phyloP scores from a whole-genome alignment of 2,113 vertebrate genomes.

The Corythaeola cristata region DNA sequence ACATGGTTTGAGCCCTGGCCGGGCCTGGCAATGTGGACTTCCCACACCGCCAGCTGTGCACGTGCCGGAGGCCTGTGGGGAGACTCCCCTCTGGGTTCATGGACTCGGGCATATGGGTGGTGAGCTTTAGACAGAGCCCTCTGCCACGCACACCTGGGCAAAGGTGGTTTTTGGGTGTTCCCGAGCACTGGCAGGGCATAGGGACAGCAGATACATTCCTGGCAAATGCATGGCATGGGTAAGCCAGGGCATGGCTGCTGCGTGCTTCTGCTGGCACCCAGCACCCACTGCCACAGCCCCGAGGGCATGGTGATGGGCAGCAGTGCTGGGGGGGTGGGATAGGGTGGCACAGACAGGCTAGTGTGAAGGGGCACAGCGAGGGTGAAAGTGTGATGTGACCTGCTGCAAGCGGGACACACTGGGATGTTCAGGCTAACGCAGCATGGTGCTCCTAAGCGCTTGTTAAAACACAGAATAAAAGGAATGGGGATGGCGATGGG shows the following conservation, averaged over 20 bases:
- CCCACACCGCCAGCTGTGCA: accelerated
- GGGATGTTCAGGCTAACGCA: neutral
- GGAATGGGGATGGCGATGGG: neutral
- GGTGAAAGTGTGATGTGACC: neutral
- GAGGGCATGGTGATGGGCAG: accelerated
- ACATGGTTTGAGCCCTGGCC: neutral
- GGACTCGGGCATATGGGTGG: neutral
- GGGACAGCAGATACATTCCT: neutral
- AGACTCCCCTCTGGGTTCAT: neutral
- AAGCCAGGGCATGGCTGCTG: neutral
- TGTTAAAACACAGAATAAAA: slow-evolving; percentile 25
- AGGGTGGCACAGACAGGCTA: neutral
- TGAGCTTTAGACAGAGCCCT: neutral
- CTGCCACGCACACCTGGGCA: neutral
- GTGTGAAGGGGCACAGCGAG: neutral
- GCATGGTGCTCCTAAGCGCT: neutral
- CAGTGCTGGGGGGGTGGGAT: neutral
- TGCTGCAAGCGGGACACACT: accelerated
- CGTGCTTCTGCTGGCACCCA: neutral
- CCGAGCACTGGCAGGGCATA: neutral
- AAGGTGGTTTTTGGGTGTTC: neutral
- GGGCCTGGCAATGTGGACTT: neutral
- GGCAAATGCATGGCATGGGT: neutral
- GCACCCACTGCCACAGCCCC: neutral
- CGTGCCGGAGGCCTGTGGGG: neutral